phyloP scores from a whole-genome alignment of 2,888 invertebrate genomes.

The Lepidocyrtoides sp. region DNA sequence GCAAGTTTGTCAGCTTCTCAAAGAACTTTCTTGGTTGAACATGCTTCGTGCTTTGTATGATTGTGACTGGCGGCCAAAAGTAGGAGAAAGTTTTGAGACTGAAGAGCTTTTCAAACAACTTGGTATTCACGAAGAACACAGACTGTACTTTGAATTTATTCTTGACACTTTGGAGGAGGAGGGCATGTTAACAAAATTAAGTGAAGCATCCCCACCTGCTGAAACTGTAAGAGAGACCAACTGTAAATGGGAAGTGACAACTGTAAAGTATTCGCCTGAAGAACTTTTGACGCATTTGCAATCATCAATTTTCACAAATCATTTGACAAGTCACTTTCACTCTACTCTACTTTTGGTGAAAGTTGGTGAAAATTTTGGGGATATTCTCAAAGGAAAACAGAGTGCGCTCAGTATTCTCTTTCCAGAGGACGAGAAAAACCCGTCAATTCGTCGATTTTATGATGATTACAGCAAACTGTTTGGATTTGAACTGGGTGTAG shows the following conservation, averaged over 20 bases:
- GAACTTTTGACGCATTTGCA: neutral
- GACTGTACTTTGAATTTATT: constrained; percentile 6
- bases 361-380: constrained; percentile 41
- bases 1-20: neutral
- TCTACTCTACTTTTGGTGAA: neutral
- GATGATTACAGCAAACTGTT: neutral
- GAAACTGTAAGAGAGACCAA: neutral
- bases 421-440: constrained; percentile 1
- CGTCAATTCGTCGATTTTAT: neutral
- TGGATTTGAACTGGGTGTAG: neutral
- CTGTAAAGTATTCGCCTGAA: neutral
- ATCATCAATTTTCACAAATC: neutral
- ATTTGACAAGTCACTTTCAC: neutral
- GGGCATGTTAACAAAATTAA: neutral
- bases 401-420: constrained; percentile 54
- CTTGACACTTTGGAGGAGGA: constrained; percentile 21
- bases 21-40: constrained; percentile 8
- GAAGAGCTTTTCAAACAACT: constrained; percentile 9
- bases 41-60: constrained; percentile 39
- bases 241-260: neutral
- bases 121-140: constrained; percentile 1
- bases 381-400: constrained; percentile 19
- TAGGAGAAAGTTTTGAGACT: neutral
- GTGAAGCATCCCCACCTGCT: neutral
- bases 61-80: constrained; percentile 23